Percentiles rank a stretch among this genome's conserved stretches.
phyloP scores from a whole-genome alignment of 2,888 invertebrate species.

The Esperia sulphurella region DNA sequence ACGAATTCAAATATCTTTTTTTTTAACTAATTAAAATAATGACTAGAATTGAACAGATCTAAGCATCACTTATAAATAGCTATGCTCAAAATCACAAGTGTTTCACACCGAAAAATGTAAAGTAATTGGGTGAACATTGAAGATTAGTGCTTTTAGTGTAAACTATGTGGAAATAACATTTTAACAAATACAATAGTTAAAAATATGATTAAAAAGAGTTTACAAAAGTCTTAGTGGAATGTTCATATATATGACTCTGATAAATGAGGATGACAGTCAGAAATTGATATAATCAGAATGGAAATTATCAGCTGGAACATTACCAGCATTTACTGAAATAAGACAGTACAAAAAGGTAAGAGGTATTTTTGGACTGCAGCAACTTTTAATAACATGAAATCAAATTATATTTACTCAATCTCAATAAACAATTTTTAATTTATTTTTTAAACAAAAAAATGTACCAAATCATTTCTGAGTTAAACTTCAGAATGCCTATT shows the following conservation, averaged over 20 bases:
- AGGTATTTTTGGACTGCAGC: too few species aligned
- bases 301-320: too few species aligned
- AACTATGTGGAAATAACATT: constrained; percentile 23
- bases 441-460: constrained; percentile 14
- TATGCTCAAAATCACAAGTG: constrained; percentile 26
- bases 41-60: constrained; percentile 34
- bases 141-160: constrained; percentile 32
- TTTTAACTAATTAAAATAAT: constrained; percentile 16
- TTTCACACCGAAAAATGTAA: constrained; percentile 21
- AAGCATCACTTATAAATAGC: constrained; percentile 23
- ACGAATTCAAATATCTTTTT: not conserved
- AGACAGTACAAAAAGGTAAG: too few species aligned
- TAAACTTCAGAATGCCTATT: not conserved
- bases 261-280: too few species aligned
- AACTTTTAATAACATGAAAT: not conserved
- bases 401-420: constrained; percentile 6
- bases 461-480: constrained; percentile 16
- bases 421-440: constrained; percentile 9
- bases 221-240: not conserved
- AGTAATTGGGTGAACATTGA: constrained; percentile 26
- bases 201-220: not conserved
- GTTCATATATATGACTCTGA: not conserved
- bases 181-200: not conserved
- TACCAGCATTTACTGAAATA: too few species aligned
- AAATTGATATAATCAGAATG: too few species aligned